Conservation (phyloP, 1,140 invertebrate genomes). For the Trichonephila inaurata region DNA sequence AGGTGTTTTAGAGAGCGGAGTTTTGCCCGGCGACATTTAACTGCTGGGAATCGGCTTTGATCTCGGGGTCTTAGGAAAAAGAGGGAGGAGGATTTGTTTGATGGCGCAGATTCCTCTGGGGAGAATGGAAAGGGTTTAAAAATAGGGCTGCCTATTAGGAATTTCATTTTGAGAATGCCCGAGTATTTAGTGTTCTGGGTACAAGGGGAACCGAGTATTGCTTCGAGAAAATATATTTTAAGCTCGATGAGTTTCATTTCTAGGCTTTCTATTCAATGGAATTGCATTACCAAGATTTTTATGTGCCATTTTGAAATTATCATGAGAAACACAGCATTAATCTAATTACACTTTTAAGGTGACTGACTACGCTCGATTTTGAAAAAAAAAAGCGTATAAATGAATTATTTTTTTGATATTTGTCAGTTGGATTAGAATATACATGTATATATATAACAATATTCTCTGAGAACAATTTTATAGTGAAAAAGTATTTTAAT, state of each 20-base stretch:
- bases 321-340: no score
- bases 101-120: neutral
- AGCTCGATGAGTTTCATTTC: neutral
- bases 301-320: neutral
- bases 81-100: neutral
- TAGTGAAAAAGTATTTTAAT: no score
- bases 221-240: neutral
- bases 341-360: no score
- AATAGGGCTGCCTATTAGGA: neutral
- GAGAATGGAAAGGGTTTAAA: neutral
- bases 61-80: neutral
- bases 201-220: no score
- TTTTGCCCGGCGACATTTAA: constrained; percentile 38
- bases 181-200: no score
- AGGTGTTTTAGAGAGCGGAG: constrained; percentile 48
- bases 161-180: neutral
- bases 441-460: no score
- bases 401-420: no score
- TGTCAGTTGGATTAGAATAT: no score
- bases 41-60: constrained; percentile 35
- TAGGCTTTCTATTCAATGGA: no score
- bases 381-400: no score
- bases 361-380: no score
- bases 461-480: no score
- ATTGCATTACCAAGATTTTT: neutral